Percentiles rank a stretch among this genome's conserved stretches.
These are phyloP conservation scores for Microplitis manilae DNA, from an alignment of 2,888 invertebrate species.

Conservation along the genomic window DNA sequence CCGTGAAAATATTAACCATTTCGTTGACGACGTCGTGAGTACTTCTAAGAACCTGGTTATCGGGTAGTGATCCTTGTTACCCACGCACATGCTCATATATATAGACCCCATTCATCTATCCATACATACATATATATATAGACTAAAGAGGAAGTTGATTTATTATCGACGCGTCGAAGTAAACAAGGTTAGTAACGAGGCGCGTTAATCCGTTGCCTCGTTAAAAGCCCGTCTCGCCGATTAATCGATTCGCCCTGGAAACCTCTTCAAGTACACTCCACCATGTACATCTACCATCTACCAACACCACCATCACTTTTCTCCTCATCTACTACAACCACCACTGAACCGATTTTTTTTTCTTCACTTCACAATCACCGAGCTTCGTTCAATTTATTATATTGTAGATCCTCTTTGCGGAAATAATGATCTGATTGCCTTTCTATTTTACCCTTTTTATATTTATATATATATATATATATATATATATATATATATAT, in stretches of 20 bases:
- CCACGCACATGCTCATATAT: not conserved
- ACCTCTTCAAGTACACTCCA: slow-evolving; percentile 17
- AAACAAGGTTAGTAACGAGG: slow-evolving; percentile 45
- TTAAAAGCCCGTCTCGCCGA: slow-evolving; percentile 41
- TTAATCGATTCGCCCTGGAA: slow-evolving; percentile 43
- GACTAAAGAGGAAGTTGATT: slow-evolving; percentile 45
- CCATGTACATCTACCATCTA: slow-evolving; percentile 3
- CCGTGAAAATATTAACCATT: slow-evolving; percentile 36
- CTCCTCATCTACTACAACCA: not conserved
- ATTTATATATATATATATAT: not conserved
- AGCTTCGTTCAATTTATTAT: slow-evolving; percentile 7
- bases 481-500: not conserved
- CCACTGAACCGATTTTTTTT: slow-evolving; percentile 2
- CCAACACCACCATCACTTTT: slow-evolving; percentile 4
- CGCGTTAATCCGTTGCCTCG: slow-evolving; percentile 46
- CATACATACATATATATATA: not conserved
- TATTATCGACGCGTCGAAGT: slow-evolving; percentile 44
- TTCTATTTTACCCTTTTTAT: not conserved
- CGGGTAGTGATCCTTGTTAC: slow-evolving; percentile 29
- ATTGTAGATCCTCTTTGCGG: not conserved
- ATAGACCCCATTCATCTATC: not conserved
- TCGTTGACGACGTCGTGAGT: slow-evolving; percentile 21
- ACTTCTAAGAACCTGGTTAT: slow-evolving; percentile 12
- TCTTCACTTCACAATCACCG: not conserved
- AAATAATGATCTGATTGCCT: slow-evolving; percentile 11